Evolutionary conservation across 1,140 invertebrate species (phyloP).

Genomic region (Scaptomyza montana): DNA sequence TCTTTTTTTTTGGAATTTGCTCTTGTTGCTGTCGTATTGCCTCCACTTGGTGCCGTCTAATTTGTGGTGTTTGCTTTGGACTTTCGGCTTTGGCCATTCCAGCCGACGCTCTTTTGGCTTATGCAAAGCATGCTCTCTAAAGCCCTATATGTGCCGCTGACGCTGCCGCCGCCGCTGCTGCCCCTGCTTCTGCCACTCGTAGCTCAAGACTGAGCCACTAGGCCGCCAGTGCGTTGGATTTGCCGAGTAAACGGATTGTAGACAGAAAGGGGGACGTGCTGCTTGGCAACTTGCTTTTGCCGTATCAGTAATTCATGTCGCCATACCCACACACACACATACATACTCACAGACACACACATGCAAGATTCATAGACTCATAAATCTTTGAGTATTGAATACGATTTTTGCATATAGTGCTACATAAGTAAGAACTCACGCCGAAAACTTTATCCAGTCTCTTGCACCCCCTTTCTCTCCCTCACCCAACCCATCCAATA

Average conservation of each 20-base stretch:
- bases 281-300: conserved; percentile 5
- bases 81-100: conserved; percentile 46
- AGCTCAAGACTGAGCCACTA: conserved; percentile 20
- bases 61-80: conserved; percentile 78
- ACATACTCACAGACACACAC: conserved; percentile 31
- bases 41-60: conserved; percentile 62
- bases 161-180: not conserved
- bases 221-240: conserved; percentile 41
- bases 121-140: conserved; percentile 52
- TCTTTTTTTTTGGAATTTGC: not conserved
- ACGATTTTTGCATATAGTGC: conserved; percentile 76
- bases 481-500: no score
- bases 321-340: conserved; percentile 28
- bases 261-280: not conserved
- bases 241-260: conserved; percentile 17
- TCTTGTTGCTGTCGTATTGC: conserved; percentile 14
- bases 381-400: conserved; percentile 82
- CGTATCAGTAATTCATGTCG: conserved; percentile 69
- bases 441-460: conserved; percentile 73
- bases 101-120: conserved; percentile 53
- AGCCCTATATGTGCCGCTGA: conserved; percentile 53
- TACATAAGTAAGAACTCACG: conserved; percentile 67
- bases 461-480: not conserved
- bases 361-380: conserved; percentile 80
- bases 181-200: no score